Evolutionary conservation across 1,140 invertebrate species (phyloP).

Genomic region (Lepidurus apus): DNA sequence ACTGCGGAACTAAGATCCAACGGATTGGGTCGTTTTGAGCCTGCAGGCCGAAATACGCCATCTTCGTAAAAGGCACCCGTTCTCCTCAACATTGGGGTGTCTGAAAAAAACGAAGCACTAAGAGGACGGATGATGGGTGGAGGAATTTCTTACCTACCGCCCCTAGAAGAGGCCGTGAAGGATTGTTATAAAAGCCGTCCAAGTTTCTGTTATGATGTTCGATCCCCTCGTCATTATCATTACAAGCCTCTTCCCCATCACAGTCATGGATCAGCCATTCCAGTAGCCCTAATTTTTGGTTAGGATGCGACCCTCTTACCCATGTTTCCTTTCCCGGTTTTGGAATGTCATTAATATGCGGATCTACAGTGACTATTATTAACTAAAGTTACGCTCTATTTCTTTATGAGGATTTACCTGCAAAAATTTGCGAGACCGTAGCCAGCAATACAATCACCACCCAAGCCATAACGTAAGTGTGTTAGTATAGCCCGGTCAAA

Average conservation of each 20-base stretch:
- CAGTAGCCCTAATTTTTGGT: background rate
- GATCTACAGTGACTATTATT: background rate
- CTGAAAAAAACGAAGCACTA: conserved; percentile 40
- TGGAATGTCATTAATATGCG: background rate
- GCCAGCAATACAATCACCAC: background rate
- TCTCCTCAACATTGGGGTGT: conserved; percentile 53
- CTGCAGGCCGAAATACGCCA: conserved; percentile 53
- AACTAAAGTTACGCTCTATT: background rate
- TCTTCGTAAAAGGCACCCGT: conserved; percentile 58
- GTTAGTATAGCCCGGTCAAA: background rate
- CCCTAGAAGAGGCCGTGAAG: conserved; percentile 53
- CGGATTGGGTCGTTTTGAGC: conserved; percentile 51
- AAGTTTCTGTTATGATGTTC: conserved; percentile 39
- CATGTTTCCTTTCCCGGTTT: background rate
- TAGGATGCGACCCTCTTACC: background rate
- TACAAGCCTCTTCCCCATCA: background rate
- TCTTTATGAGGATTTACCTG: background rate
- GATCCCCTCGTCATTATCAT: background rate
- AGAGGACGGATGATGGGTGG: background rate
- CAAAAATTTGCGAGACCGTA: background rate
- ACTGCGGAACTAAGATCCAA: conserved; percentile 52
- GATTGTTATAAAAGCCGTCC: conserved; percentile 63
- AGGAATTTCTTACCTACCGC: conserved; percentile 48
- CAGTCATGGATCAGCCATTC: background rate
- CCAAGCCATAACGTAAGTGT: background rate